Percentiles rank a stretch among this genome's conserved stretches.
Evolutionary conservation across 2,113 vertebrate species (phyloP).

Genomic region (Rhea americana): DNA sequence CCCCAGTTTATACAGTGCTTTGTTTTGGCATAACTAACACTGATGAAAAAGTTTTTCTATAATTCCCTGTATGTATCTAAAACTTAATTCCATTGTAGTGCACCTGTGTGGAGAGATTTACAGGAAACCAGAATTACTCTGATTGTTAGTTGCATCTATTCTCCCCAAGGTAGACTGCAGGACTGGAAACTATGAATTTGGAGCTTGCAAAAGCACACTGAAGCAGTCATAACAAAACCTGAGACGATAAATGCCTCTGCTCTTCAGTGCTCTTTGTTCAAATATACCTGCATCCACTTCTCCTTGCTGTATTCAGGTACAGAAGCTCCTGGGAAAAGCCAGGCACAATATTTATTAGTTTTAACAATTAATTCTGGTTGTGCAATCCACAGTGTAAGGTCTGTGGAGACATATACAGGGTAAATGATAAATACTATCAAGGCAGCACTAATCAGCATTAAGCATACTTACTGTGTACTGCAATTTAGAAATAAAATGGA

Average conservation of each 20-base stretch:
- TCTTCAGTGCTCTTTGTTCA: not conserved
- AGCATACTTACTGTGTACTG: not conserved
- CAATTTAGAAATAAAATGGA: not conserved
- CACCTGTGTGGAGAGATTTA: not conserved
- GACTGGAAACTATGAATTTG: not conserved
- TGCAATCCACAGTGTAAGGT: not conserved
- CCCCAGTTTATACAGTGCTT: accelerated
- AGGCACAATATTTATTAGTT: not conserved
- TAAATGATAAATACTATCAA: not conserved
- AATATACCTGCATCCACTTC: not conserved
- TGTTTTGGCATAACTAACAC: not conserved
- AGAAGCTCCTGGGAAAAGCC: not conserved
- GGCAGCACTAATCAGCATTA: not conserved
- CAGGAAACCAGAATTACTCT: not conserved
- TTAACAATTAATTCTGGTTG: not conserved
- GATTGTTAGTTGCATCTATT: not conserved
- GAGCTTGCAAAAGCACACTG: not conserved
- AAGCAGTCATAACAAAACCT: not conserved
- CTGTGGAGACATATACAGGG: not conserved
- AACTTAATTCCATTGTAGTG: not conserved
- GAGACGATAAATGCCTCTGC: not conserved
- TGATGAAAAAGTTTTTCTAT: too few relatives aligned
- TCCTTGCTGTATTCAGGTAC: not conserved
- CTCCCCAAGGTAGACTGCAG: not conserved
- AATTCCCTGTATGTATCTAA: not conserved